These are phyloP conservation scores for Chirona hameri DNA, from an alignment of 2,888 invertebrate genomes.

Conservation along the genomic window DNA sequence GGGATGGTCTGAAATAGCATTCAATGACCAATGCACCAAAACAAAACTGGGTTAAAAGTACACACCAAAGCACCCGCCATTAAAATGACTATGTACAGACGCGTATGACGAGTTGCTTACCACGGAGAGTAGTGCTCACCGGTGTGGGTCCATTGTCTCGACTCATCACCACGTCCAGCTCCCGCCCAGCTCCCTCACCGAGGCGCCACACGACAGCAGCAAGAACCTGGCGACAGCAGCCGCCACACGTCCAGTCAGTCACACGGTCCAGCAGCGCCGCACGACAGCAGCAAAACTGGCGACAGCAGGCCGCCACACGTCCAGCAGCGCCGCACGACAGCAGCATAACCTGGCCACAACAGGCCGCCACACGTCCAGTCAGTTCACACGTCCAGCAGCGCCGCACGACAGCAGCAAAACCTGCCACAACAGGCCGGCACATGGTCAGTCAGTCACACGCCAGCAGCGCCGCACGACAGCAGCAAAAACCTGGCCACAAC, in stretches of 20 bases:
- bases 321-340: too few relatives aligned
- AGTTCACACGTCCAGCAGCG: too few relatives aligned
- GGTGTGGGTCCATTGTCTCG: constrained; percentile 4
- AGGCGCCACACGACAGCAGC: constrained; percentile 12
- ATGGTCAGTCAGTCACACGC: neutral
- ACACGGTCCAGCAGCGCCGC: too few relatives aligned
- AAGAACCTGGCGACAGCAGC: neutral
- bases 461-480: too few relatives aligned
- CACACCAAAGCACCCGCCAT: neutral
- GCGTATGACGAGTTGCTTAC: neutral
- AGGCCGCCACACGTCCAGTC: neutral
- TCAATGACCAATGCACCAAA: too few relatives aligned
- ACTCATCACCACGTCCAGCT: neutral
- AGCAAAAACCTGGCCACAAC: neutral
- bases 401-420: too few relatives aligned
- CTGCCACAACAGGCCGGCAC: too few relatives aligned
- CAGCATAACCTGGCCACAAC: too few relatives aligned
- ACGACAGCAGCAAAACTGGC: neutral
- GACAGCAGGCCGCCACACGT: neutral
- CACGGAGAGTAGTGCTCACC: neutral
- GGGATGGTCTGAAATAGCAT: too few relatives aligned
- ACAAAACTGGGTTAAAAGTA: neutral
- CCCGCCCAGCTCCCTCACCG: constrained; percentile 2
- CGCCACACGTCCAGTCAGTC: too few relatives aligned
- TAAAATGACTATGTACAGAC: too few relatives aligned